Conservation (phyloP, 2,888 invertebrate genomes). For the Tipula confusa region DNA sequence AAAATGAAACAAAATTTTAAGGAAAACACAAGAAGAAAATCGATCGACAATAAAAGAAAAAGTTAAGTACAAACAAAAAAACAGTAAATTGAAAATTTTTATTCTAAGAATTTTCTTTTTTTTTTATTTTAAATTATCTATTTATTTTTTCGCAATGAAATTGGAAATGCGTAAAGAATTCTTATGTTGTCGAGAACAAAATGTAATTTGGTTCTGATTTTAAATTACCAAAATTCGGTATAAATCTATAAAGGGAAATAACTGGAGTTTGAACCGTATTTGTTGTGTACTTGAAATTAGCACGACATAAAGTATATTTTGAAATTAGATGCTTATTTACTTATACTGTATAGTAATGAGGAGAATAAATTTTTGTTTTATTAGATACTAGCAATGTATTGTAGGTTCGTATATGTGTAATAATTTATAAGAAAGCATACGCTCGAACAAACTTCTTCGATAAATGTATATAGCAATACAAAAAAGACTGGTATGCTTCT, state of each 20-base stretch:
- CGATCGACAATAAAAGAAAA: constrained; percentile 9
- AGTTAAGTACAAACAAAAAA: not conserved
- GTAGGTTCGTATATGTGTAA: no score
- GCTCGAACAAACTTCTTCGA: no score
- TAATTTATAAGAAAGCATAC: no score
- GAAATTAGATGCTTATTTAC: not conserved
- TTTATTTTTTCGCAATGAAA: not conserved
- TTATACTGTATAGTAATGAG: not conserved
- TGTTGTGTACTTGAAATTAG: not conserved
- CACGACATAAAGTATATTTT: not conserved
- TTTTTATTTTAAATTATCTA: constrained; percentile 21
- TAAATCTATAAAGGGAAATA: not conserved
- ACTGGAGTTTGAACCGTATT: not conserved
- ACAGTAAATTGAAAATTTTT: not conserved
- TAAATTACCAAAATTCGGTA: not conserved
- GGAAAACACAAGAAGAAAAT: not conserved
- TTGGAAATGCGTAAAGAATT: constrained; percentile 6
- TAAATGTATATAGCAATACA: no score
- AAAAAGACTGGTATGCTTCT: no score
- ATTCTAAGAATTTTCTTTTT: not conserved
- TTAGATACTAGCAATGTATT: not conserved
- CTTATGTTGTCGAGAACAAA: not conserved
- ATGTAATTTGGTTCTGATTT: constrained; percentile 12
- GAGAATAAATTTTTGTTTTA: not conserved
- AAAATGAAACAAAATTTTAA: not conserved